A percentile compares a stretch with the other conserved stretches of the same genome.
Conservation (phyloP, 2,888 invertebrate species). For the Ethmia dodecea region DNA sequence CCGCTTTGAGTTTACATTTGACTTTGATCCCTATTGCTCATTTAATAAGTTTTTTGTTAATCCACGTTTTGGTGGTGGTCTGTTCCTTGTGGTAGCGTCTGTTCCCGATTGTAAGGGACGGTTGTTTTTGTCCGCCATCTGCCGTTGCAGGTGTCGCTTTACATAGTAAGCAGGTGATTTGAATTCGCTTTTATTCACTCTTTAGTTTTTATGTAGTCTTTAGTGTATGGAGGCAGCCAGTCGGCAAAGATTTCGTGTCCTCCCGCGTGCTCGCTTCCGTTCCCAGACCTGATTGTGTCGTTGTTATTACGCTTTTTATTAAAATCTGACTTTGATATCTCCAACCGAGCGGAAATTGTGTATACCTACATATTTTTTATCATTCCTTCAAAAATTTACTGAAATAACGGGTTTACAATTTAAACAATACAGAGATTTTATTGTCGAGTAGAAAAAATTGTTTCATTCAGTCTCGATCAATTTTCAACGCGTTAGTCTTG, state of each 20-base stretch:
- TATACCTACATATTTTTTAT: slow-evolving; percentile 4
- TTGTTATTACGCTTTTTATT: slow-evolving; percentile 10
- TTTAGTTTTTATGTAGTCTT: slow-evolving; percentile 4
- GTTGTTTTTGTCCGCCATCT: slow-evolving; percentile 62
- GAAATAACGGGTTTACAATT: not conserved
- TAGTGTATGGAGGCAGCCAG: not conserved
- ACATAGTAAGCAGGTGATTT: slow-evolving; percentile 71
- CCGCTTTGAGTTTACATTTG: no score
- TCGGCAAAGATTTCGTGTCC: slow-evolving; percentile 13
- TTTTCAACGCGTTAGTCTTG: no score
- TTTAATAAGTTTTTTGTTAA: no score
- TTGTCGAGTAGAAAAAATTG: no score
- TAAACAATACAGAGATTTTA: no score
- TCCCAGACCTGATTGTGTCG: slow-evolving; percentile 11
- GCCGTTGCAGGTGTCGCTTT: slow-evolving; percentile 67
- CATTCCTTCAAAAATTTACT: no score
- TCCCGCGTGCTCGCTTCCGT: slow-evolving; percentile 9
- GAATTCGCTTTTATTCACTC: slow-evolving; percentile 41
- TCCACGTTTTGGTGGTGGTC: not conserved
- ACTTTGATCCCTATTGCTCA: not conserved
- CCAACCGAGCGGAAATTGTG: slow-evolving; percentile 7
- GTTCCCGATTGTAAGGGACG: slow-evolving; percentile 35
- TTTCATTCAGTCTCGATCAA: no score
- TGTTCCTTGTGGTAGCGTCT: slow-evolving; percentile 21
- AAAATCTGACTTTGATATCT: slow-evolving; percentile 5